Conservation (phyloP, 2,888 invertebrate genomes). For the Heliconius hortense region DNA sequence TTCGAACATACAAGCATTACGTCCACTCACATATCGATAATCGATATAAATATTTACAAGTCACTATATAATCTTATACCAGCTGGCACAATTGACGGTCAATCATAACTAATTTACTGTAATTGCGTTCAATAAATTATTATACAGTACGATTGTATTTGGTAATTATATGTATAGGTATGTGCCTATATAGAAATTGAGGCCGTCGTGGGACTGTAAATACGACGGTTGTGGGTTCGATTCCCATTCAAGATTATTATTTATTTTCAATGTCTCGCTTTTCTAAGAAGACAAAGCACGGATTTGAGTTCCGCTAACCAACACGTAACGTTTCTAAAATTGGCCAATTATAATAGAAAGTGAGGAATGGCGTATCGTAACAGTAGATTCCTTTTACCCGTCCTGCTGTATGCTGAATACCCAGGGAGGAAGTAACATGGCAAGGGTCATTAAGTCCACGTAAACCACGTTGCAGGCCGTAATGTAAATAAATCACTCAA, state of each 20-base stretch:
- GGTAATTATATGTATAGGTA: constrained; percentile 6
- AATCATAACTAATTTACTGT: constrained; percentile 32
- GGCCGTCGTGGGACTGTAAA: not conserved
- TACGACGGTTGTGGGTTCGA: not conserved
- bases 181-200: not conserved
- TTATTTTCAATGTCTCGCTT: not conserved
- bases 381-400: not conserved
- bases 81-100: constrained; percentile 29
- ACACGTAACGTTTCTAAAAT: not conserved
- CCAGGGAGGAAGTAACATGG: too few species aligned
- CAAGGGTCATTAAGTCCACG: too few species aligned
- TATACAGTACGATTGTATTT: constrained; percentile 19
- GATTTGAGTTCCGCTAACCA: not conserved
- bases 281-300: not conserved
- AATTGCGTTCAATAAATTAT: constrained; percentile 30
- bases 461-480: too few species aligned
- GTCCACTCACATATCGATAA: not conserved
- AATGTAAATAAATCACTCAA: too few species aligned
- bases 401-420: too few species aligned
- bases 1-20: not conserved
- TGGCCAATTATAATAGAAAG: not conserved
- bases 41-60: constrained; percentile 11
- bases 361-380: not conserved
- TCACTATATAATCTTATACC: constrained; percentile 23
- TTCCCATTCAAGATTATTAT: not conserved